Conservation (phyloP, 2,888 invertebrate genomes). For the Hydrotaea diabolus region DNA sequence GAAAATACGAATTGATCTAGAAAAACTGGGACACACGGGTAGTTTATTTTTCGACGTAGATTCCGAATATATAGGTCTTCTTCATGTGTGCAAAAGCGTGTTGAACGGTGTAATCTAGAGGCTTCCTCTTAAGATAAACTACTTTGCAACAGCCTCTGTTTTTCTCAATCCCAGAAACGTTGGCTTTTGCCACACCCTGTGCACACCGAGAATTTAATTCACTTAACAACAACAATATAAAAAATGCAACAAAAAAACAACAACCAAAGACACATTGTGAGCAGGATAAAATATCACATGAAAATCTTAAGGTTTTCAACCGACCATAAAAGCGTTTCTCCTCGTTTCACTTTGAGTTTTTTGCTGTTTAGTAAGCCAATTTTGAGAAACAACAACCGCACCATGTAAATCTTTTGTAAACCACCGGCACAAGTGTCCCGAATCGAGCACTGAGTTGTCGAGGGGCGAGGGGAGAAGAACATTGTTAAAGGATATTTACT, state of each 20-base stretch:
- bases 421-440: conserved; percentile 20
- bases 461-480: neutral
- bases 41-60: too few species aligned
- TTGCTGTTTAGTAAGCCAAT: conserved; percentile 64
- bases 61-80: too few species aligned
- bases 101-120: too few species aligned
- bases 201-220: conserved; percentile 62
- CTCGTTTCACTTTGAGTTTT: conserved; percentile 26
- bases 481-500: conserved; percentile 62
- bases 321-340: conserved; percentile 12
- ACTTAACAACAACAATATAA: conserved; percentile 59
- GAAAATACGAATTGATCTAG: too few species aligned
- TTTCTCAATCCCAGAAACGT: too few species aligned
- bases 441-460: conserved; percentile 1
- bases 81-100: too few species aligned
- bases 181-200: neutral
- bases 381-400: conserved; percentile 42
- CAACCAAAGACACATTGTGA: conserved; percentile 56
- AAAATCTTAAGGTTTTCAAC: conserved; percentile 27
- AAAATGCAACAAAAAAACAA: conserved; percentile 26
- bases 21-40: too few species aligned
- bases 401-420: conserved; percentile 53
- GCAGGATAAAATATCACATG: neutral
- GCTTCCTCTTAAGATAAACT: too few species aligned
- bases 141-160: too few species aligned